Percentiles rank a stretch among this genome's conserved stretches.
These are phyloP conservation scores for Montipora foliosa DNA, from an alignment of 64 coral and sea anemone species.

Conservation along the genomic window DNA sequence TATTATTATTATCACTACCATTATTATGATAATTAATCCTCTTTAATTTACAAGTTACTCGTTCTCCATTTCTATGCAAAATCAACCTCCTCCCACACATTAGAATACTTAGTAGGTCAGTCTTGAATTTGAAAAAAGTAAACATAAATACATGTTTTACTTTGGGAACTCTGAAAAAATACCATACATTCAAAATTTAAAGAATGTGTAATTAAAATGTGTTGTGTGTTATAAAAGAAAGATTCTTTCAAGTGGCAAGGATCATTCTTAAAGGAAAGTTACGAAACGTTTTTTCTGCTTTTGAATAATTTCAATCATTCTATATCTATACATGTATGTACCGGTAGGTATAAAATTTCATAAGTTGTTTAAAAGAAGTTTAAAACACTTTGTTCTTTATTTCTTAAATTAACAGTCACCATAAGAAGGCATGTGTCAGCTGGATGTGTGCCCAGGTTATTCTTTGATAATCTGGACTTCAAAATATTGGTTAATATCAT, in stretches of 20 bases:
- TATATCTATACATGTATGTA: not conserved
- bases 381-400: conserved; percentile 23
- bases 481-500: conserved; percentile 55
- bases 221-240: not conserved
- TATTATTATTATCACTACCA: too few relatives aligned
- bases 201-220: conserved; percentile 7
- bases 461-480: conserved; percentile 60
- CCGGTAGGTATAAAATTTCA: conserved; percentile 3
- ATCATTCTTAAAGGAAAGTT: not conserved
- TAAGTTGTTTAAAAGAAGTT: conserved; percentile 13
- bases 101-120: not conserved
- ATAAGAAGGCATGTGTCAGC: conserved; percentile 49
- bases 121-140: conserved; percentile 21
- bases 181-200: not conserved
- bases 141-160: conserved; percentile 13
- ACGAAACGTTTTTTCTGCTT: not conserved
- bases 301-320: not conserved
- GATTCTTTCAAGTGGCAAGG: conserved; percentile 4
- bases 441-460: conserved; percentile 18
- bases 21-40: conserved; percentile 3
- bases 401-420: conserved; percentile 57
- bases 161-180: conserved; percentile 8
- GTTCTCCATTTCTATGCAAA: conserved; percentile 5
- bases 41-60: conserved; percentile 3
- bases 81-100: not conserved